Percentiles rank a stretch among this genome's conserved stretches.
Evolutionary conservation across 2,888 invertebrate species (phyloP).

Genomic region (Ophioninae sp.): DNA sequence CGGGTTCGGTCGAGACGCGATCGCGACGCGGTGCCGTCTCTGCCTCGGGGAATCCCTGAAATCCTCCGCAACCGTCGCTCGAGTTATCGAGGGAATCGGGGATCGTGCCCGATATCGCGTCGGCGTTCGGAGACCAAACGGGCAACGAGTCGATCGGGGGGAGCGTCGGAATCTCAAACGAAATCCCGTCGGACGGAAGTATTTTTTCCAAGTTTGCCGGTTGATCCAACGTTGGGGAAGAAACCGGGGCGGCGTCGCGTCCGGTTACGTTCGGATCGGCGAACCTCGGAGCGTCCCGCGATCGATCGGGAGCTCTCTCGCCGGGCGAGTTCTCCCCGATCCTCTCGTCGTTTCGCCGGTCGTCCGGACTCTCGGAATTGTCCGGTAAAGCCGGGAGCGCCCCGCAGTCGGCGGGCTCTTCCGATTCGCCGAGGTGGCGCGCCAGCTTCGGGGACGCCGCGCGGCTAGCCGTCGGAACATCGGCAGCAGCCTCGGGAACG

Average conservation of each 20-base stretch:
- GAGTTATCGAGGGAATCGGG: constrained; percentile 33
- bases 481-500: not conserved
- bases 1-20: constrained; percentile 46
- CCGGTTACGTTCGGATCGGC: not conserved
- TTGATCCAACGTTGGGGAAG: not conserved
- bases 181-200: not conserved
- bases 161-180: not conserved
- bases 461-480: not conserved
- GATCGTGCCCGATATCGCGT: constrained; percentile 11
- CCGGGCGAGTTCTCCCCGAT: not conserved
- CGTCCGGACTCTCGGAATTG: not conserved
- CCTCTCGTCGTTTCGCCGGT: not conserved
- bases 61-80: constrained; percentile 38
- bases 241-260: not conserved
- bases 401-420: not conserved
- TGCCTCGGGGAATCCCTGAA: constrained; percentile 43
- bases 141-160: constrained; percentile 35
- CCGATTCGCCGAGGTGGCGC: not conserved
- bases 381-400: not conserved
- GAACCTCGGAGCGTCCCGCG: not conserved
- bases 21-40: constrained; percentile 45
- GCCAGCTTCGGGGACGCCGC: not conserved
- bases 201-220: not conserved
- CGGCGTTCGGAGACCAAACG: constrained; percentile 40
- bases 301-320: no score